Evolutionary conservation across 2,888 invertebrate genomes (phyloP).

Genomic region (Lasius fuliginosus): DNA sequence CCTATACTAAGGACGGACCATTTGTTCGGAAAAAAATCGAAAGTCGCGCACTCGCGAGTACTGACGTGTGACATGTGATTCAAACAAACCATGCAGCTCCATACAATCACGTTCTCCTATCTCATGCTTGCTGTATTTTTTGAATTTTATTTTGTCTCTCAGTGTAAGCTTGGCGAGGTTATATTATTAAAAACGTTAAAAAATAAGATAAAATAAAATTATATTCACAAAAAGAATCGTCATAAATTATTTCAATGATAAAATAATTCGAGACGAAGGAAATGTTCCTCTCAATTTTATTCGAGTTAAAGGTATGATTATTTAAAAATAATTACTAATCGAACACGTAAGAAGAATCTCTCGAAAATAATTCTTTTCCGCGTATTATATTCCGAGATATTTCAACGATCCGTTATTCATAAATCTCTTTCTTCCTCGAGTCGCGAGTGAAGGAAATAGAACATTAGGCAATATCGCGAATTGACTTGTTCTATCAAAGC

Average conservation of each 20-base stretch:
- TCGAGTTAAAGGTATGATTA: neutral
- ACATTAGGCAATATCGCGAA: neutral
- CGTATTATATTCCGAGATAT: neutral
- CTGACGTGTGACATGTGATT: neutral
- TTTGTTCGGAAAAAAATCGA: slow-evolving; percentile 24
- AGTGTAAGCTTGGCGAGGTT: neutral
- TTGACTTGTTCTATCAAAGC: neutral
- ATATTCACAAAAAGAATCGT: neutral
- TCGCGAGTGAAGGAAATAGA: neutral
- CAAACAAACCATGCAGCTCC: neutral
- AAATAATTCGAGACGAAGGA: neutral
- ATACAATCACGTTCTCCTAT: neutral
- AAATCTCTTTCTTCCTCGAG: neutral
- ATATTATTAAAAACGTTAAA: neutral
- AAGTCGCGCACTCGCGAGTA: slow-evolving; percentile 12
- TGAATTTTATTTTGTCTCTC: neutral
- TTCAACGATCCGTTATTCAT: neutral
- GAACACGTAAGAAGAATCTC: neutral
- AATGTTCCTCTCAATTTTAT: neutral
- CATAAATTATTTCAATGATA: neutral
- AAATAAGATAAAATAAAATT: neutral
- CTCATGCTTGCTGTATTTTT: neutral
- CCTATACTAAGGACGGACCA: neutral
- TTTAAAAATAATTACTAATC: neutral
- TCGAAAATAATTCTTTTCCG: neutral